Evolutionary conservation across 2,113 vertebrate genomes (phyloP), one percentile per base, ranked within the genome.

Genomic region (Mellivora capensis): DNA sequence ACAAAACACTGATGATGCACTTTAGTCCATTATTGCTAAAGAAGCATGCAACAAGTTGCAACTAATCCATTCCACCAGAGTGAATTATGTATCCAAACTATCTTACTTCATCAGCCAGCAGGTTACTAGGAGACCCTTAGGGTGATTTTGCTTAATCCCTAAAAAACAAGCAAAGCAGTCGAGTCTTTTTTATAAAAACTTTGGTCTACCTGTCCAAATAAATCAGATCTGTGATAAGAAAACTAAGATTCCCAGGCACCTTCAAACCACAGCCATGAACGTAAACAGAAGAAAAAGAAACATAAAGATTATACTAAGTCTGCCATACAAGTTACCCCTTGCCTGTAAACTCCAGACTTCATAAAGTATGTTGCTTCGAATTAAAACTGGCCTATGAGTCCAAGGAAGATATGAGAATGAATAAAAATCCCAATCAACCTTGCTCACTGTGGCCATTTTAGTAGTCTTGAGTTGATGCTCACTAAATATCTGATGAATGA

Each of bases 141-240:
- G 62, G 80, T 93, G n/a, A 85, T 93, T 85, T 87, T 91, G 47
- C 49, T 93, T 87, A 89, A 91, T 52, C 39, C 7, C 37, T 93
- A 69, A 90, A 91, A 96, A 95, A 94, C 57, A 76, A 93, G 52
- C 31, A 90, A 80, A 61, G 27, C 15, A 25, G 47, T n/a, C 52
- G 82, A 90, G 59, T 0, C 47, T 91, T 92, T 91, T 89, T 94
- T 86, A 74, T 74, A 89, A 96, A 97, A 92, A 69, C 61, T 37
- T 31, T 82, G 8, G 12, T 89, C 86, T 87, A 85, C 90, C 44
- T 89, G 34, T 49, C 34, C 59, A 90, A 97, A 87, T 76, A 95
- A 97, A 95, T 95, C 54, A 84, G 15, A 83, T 27, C 25, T 93
- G 87, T 90, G 87, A 95, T 93, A 94, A 96, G 83, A 77, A 96